Conservation (phyloP, 2,888 invertebrate species). For the Stramonita haemastoma region DNA sequence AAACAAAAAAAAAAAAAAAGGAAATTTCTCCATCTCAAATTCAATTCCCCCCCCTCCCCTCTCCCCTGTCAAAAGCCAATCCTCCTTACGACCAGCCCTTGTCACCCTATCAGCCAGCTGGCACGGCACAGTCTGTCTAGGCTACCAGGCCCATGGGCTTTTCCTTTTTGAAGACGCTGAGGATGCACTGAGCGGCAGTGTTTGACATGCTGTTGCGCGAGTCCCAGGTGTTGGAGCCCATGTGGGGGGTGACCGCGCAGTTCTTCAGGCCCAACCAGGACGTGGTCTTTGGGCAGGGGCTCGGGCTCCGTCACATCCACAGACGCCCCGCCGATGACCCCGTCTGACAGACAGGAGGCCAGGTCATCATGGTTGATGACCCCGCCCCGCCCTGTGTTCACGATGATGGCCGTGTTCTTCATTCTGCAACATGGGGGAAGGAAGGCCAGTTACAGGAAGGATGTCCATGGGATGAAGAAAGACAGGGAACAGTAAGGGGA, state of each 20-base stretch:
- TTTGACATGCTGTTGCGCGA: conserved; percentile 88
- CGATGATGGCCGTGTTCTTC: conserved; percentile 90
- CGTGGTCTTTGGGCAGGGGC: conserved; percentile 89
- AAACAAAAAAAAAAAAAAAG: too few species aligned
- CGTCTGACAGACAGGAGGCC: conserved; percentile 84
- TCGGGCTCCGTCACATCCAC: conserved; percentile 94
- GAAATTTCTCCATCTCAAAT: too few species aligned
- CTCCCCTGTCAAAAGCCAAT: too few species aligned
- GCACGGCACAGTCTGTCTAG: background rate
- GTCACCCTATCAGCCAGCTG: too few species aligned
- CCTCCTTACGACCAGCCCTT: too few species aligned
- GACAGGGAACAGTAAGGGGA: too few species aligned
- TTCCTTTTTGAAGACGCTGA: conserved; percentile 85
- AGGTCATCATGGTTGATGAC: conserved; percentile 86
- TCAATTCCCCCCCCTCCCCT: too few species aligned
- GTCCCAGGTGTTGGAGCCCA: conserved; percentile 89
- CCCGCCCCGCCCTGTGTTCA: conserved; percentile 87
- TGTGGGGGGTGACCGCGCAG: conserved; percentile 90
- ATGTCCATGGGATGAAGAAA: too few species aligned
- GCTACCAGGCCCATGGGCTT: conserved; percentile 71
- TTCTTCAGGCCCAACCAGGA: conserved; percentile 87
- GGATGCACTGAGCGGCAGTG: conserved; percentile 87
- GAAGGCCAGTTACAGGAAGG: too few species aligned
- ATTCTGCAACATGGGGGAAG: conserved; percentile 85
- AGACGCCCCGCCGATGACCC: conserved; percentile 88